phyloP scores from a whole-genome alignment of 2,888 invertebrate species.

The Odontomyia ornata region DNA sequence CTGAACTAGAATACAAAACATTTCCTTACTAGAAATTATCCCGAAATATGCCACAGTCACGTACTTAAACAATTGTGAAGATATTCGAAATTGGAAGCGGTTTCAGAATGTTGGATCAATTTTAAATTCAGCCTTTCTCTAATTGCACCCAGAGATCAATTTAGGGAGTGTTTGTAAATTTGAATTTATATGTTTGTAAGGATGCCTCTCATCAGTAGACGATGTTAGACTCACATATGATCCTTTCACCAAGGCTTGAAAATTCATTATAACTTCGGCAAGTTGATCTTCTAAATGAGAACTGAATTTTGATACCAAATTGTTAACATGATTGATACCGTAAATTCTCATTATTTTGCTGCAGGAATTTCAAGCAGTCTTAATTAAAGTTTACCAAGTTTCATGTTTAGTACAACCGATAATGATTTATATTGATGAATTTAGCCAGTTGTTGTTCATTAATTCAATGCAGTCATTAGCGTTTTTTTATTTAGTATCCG shows the following conservation, averaged over 20 bases:
- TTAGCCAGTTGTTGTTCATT: background rate
- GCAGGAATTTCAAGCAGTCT: background rate
- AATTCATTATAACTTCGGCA: background rate
- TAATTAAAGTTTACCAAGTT: conserved; percentile 7
- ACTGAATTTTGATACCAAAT: background rate
- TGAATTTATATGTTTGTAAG: too few relatives aligned
- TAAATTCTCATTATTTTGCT: conserved; percentile 13
- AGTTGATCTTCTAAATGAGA: background rate
- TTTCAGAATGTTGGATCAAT: background rate
- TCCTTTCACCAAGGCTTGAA: too few relatives aligned
- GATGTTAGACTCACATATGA: too few relatives aligned
- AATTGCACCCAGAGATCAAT: too few relatives aligned
- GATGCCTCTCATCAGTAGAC: too few relatives aligned
- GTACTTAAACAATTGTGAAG: conserved; percentile 29
- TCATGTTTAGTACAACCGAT: background rate
- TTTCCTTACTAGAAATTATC: background rate
- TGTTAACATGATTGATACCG: conserved; percentile 10
- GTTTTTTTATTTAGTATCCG: too few relatives aligned
- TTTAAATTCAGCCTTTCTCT: conserved; percentile 8
- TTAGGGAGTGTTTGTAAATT: too few relatives aligned
- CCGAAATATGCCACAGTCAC: background rate
- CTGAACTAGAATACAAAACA: background rate
- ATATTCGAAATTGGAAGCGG: conserved; percentile 12
- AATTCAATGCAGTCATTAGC: too few relatives aligned
- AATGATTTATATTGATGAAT: conserved; percentile 18